These are phyloP conservation scores for Unio delphinus DNA, from an alignment of 2,888 invertebrate species.

Conservation along the genomic window DNA sequence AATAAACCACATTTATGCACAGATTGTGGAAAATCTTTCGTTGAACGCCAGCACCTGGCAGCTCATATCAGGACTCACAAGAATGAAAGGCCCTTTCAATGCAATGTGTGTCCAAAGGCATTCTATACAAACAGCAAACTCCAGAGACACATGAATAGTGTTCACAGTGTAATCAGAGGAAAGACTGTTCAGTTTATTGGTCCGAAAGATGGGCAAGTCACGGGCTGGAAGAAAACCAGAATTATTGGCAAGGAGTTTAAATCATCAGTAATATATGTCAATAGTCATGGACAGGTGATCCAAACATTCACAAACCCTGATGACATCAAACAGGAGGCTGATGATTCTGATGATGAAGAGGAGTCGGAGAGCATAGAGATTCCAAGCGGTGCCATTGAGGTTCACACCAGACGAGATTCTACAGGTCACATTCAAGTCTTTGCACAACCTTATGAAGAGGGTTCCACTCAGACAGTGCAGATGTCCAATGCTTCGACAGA, in stretches of 20 bases:
- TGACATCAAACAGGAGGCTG: background rate
- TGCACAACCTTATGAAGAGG: constrained; percentile 2
- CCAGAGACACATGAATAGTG: constrained; percentile 26
- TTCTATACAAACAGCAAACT: constrained; percentile 31
- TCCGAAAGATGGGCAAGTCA: constrained; percentile 21
- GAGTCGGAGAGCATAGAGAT: background rate
- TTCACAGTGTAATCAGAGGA: constrained; percentile 19
- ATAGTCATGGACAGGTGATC: background rate
- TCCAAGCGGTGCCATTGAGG: constrained; percentile 12
- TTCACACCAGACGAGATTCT: constrained; percentile 16
- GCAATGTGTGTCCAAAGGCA: constrained; percentile 27
- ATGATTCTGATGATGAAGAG: background rate
- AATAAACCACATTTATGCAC: constrained; percentile 25
- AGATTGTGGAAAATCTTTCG: constrained; percentile 27
- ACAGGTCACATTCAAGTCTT: constrained; percentile 18
- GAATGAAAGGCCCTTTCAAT: constrained; percentile 32
- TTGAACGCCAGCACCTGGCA: constrained; percentile 20
- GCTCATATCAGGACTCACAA: constrained; percentile 29
- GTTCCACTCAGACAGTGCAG: too few species aligned
- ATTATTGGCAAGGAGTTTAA: constrained; percentile 7
- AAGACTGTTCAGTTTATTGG: constrained; percentile 16
- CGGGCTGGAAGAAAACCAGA: constrained; percentile 25
- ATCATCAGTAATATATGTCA: background rate
- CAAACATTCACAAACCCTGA: background rate
- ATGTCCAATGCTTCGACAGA: too few species aligned